A percentile compares a stretch with the other conserved stretches of the same genome.
phyloP scores from a whole-genome alignment of 2,113 vertebrate genomes.

The Pelmatolapia mariae region DNA sequence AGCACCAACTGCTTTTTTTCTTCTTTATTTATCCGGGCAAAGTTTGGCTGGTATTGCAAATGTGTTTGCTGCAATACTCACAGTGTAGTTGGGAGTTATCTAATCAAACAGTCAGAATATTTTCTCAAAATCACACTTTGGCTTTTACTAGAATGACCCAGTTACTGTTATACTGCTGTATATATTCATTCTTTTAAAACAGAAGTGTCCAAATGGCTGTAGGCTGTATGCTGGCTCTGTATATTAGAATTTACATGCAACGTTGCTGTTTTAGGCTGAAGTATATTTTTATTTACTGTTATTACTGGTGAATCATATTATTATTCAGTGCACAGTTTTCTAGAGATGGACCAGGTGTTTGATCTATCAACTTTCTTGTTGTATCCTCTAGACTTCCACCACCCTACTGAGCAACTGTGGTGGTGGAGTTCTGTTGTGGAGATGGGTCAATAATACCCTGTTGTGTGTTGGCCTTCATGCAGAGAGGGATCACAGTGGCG shows the following conservation, averaged over 20 bases:
- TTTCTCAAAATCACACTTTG: background rate
- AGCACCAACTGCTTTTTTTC: conserved; percentile 49
- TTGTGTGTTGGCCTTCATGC: conserved; percentile 39
- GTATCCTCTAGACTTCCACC: background rate
- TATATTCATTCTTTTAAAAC: background rate
- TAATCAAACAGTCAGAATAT: background rate
- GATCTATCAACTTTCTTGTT: background rate
- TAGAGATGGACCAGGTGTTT: background rate
- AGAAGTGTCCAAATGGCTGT: background rate
- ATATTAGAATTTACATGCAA: background rate
- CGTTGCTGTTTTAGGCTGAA: background rate
- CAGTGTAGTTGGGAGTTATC: background rate
- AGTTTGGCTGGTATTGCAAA: background rate
- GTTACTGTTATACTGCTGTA: background rate
- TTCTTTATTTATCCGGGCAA: background rate
- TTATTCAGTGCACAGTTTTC: background rate
- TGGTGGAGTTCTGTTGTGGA: conserved; percentile 48
- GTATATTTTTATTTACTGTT: background rate
- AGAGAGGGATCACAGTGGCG: conserved; percentile 38
- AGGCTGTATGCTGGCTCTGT: background rate
- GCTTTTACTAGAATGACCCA: background rate
- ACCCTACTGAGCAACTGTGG: conserved; percentile 49
- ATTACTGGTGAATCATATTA: background rate
- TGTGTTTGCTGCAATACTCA: background rate
- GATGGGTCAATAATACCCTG: conserved; percentile 53